phyloP scores from a whole-genome alignment of 2,888 invertebrate genomes.

The Lepidochrysops patricia region DNA sequence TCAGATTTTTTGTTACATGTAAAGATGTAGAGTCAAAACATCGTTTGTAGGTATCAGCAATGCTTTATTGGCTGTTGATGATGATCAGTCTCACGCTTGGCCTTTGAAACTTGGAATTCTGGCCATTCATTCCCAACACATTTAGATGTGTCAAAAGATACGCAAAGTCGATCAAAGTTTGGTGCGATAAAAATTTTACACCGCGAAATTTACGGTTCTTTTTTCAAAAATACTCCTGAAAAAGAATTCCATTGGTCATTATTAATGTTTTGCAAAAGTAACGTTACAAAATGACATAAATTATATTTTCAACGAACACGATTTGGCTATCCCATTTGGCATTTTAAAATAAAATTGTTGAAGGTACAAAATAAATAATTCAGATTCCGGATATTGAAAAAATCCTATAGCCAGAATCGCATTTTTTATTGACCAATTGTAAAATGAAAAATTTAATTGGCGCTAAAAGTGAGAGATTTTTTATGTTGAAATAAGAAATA shows the following conservation, averaged over 20 bases:
- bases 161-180: slow-evolving; percentile 8
- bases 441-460: too few species aligned
- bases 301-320: background rate
- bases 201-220: background rate
- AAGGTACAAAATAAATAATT: too few species aligned
- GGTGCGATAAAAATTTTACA: slow-evolving; percentile 8
- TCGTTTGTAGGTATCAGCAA: too few species aligned
- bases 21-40: too few species aligned
- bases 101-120: background rate
- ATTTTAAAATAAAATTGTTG: background rate
- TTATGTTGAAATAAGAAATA: too few species aligned
- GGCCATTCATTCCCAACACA: slow-evolving; percentile 5
- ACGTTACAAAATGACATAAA: background rate
- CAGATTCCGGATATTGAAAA: too few species aligned
- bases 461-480: too few species aligned
- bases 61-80: too few species aligned
- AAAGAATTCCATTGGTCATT: background rate
- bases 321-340: background rate
- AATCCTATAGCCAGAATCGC: too few species aligned
- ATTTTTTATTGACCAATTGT: too few species aligned
- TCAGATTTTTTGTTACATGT: too few species aligned
- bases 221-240: slow-evolving; percentile 1
- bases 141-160: slow-evolving; percentile 12
- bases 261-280: background rate
- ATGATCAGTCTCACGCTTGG: background rate